Evolutionary conservation across 2,797 vertebrate species (phyloP), one percentile per base, ranked within the genome.

Genomic region (Chaetophractus vellerosus): DNA sequence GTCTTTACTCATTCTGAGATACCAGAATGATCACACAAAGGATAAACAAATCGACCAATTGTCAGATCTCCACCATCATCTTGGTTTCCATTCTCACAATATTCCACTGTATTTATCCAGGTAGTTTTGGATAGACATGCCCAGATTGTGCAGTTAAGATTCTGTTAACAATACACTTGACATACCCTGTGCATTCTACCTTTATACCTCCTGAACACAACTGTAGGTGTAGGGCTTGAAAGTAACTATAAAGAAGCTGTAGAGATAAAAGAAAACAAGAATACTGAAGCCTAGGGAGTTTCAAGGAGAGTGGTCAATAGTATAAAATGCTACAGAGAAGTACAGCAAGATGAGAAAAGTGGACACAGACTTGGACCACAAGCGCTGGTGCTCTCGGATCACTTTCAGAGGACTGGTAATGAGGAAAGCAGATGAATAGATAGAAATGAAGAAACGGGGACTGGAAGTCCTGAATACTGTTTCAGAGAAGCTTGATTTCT

Each of bases 211-310:
- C 19, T 75, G 38, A 95, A 74, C 33, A 61, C 9, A 71, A 59
- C 18, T 85, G 16, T 61, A 50, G 26, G 50, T 55, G 9, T 50
- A 91, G 90, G 28, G 14, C 28, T 33, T 57, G n/a, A 69, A 33
- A 71, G 33, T 31, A 55, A 3, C 38, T 90, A 26, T 88, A 75
- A 80, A 48, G 31, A 74, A 71, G 15, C 28, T 88, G 23, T 72
- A 63, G 90, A 87, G 24, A 74, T 48, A 26, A 68, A 94, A 94
- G 12, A 5, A 72, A 61, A 87, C 69, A 80, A 55, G 2, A 89
- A 86, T 14, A 23, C 41, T 83, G 10, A 93, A 82, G 12, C 10
- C 28, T 19, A 6, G 61, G 36, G 33, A 36, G 26, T 85, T 86
- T 68, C 41, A 88, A 76, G 36, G 11, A 82, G 33, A 75, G 31